Evolutionary conservation across 2,888 invertebrate species (phyloP).

Genomic region (Aspidapion aeneum): DNA sequence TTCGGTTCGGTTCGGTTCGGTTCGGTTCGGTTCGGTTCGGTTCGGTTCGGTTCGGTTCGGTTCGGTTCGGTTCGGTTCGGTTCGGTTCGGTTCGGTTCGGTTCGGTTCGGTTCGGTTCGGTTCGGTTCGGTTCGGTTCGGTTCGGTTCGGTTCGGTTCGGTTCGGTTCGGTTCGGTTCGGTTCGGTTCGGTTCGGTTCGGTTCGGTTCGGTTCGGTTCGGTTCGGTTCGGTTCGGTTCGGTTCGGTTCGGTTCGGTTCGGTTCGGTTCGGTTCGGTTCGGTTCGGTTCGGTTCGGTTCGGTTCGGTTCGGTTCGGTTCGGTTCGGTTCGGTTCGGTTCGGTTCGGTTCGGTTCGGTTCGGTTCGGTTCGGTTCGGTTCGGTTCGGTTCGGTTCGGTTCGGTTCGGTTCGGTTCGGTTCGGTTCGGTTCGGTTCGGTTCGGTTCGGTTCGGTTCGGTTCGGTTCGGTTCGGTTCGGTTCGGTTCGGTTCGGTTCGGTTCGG

Average conservation of each 20-base stretch:
- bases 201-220: constrained; percentile 12
- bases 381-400: constrained; percentile 14
- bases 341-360: constrained; percentile 22
- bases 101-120: not conserved
- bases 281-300: constrained; percentile 13
- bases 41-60: not conserved
- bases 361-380: constrained; percentile 13
- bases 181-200: constrained; percentile 14
- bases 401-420: constrained; percentile 20
- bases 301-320: constrained; percentile 15
- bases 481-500: constrained; percentile 23
- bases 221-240: constrained; percentile 8
- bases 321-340: constrained; percentile 14
- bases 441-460: constrained; percentile 24
- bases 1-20: constrained; percentile 10
- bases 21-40: not conserved
- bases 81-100: constrained; percentile 2
- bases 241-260: constrained; percentile 11
- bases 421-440: constrained; percentile 23
- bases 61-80: constrained; percentile 11
- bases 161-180: constrained; percentile 12
- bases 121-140: constrained; percentile 12
- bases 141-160: constrained; percentile 13
- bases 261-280: constrained; percentile 13
- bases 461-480: constrained; percentile 19